Evolutionary conservation across 1,140 invertebrate species (phyloP).

Genomic region (Conopomorpha cramerella): DNA sequence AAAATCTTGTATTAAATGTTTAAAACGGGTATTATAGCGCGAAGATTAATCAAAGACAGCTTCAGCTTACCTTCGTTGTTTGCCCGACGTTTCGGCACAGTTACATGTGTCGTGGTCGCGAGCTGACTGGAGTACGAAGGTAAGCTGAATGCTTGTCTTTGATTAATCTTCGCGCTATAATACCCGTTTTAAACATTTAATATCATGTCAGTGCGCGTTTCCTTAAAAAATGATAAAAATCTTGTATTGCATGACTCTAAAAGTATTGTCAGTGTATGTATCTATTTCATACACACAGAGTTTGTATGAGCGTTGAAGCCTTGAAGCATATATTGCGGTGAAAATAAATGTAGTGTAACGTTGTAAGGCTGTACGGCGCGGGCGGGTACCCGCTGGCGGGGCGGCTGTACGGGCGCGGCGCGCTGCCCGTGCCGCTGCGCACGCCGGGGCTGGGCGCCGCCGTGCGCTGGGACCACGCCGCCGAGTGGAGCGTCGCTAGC

Average conservation of each 20-base stretch:
- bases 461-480: constrained; percentile 90
- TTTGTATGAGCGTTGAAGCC: no score
- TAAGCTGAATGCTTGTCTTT: no score
- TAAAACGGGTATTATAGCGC: no score
- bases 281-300: background rate
- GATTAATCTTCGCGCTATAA: no score
- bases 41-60: no score
- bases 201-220: no score
- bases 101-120: no score
- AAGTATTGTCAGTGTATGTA: background rate
- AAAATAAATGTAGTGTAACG: constrained; percentile 6
- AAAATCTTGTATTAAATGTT: no score
- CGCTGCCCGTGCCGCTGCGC: constrained; percentile 86
- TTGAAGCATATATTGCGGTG: background rate
- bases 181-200: no score
- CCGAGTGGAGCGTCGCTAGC: constrained; percentile 76
- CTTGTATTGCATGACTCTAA: background rate
- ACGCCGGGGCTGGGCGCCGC: constrained; percentile 86
- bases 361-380: constrained; percentile 70
- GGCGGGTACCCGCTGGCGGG: constrained; percentile 78
- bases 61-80: no score
- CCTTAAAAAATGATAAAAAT: background rate
- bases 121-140: no score
- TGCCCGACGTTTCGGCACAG: no score
- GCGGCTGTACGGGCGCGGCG: constrained; percentile 75